Conservation (phyloP, 2,113 vertebrate species). For the Propithecus coquereli region DNA sequence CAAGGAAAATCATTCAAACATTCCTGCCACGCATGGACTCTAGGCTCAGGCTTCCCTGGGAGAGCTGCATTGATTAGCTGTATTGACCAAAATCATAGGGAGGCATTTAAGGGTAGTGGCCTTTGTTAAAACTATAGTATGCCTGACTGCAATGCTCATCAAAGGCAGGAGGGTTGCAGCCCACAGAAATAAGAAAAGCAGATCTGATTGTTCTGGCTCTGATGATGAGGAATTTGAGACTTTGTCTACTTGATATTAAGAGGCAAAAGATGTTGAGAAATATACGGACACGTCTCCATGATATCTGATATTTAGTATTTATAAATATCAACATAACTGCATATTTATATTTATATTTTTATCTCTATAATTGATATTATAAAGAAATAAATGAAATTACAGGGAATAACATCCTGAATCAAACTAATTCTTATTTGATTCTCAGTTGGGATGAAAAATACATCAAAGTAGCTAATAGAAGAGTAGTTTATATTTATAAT, state of each 20-base stretch:
- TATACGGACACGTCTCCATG: background rate
- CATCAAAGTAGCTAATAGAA: background rate
- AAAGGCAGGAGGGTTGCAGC: too few species aligned
- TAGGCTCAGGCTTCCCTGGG: background rate
- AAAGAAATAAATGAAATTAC: background rate
- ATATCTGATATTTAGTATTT: background rate
- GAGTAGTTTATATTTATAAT: background rate
- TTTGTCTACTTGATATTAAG: background rate
- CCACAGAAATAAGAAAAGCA: background rate
- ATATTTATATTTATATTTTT: background rate
- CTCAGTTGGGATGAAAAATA: background rate
- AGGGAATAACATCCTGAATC: background rate
- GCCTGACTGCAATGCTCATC: background rate
- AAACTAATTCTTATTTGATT: background rate
- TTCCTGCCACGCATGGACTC: rapidly evolving
- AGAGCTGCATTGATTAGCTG: background rate
- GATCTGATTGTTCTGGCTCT: background rate
- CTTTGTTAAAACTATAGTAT: background rate
- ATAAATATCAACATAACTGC: background rate
- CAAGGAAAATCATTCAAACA: background rate
- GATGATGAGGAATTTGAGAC: background rate
- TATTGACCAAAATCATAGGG: background rate
- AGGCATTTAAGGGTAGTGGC: too few species aligned
- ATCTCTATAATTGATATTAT: background rate
- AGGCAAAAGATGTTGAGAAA: background rate